Conservation (phyloP, 2,113 vertebrate species). For the Callocephalon fimbriatum region DNA sequence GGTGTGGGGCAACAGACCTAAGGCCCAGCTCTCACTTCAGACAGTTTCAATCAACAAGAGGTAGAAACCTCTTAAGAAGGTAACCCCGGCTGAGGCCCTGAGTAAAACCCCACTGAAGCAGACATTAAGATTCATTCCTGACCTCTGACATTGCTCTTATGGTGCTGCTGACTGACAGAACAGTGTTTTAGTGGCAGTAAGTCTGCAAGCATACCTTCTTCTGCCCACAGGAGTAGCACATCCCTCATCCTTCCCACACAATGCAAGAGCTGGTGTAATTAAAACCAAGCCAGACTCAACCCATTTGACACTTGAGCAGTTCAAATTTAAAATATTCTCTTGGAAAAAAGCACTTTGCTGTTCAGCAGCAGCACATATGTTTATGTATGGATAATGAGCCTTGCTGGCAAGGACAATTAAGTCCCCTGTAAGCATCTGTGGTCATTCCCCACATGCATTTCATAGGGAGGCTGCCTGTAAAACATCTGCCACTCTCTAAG, state of each 20-base stretch:
- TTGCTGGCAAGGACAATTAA: slow-evolving; percentile 62
- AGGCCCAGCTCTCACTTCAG: neutral
- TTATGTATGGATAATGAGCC: slow-evolving; percentile 65
- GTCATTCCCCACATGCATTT: slow-evolving; percentile 12
- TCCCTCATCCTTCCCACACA: neutral
- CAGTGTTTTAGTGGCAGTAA: neutral
- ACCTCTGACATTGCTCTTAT: neutral
- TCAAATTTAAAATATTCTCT: slow-evolving; percentile 36
- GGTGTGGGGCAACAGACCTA: neutral
- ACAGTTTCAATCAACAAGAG: neutral
- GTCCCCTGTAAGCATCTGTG: slow-evolving; percentile 49
- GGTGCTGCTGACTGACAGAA: neutral
- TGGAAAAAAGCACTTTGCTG: slow-evolving; percentile 19
- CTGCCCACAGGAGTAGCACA: neutral
- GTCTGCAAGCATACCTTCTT: neutral
- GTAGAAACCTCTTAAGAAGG: neutral
- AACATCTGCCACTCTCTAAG: neutral
- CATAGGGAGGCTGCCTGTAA: neutral
- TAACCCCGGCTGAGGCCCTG: neutral
- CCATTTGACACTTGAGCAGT: slow-evolving; percentile 48
- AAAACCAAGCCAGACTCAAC: slow-evolving; percentile 32
- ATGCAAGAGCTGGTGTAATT: slow-evolving; percentile 9
- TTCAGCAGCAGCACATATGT: slow-evolving; percentile 59
- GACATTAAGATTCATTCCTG: neutral
- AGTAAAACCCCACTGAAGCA: neutral